phyloP scores from a whole-genome alignment of 1,140 invertebrate genomes.

The Conopomorpha cramerella region DNA sequence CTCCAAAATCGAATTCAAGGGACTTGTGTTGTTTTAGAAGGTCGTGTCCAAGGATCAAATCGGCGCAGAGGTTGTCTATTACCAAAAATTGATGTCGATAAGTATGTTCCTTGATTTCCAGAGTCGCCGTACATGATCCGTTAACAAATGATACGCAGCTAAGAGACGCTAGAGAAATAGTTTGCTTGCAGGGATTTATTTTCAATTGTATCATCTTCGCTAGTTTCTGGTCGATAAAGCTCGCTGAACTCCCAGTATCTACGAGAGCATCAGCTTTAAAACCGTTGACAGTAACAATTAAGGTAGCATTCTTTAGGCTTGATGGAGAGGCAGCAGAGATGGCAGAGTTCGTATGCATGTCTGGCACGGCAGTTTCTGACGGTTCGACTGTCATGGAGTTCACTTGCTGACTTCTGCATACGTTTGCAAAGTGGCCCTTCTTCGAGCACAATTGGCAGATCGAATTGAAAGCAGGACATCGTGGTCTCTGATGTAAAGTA shows the following conservation, averaged over 20 bases:
- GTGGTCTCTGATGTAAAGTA: background rate
- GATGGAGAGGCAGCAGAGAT: slow-evolving; percentile 6
- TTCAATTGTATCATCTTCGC: slow-evolving; percentile 4
- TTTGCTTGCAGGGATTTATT: slow-evolving; percentile 6
- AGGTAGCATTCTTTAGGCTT: slow-evolving; percentile 4
- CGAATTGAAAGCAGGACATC: background rate
- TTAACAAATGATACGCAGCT: slow-evolving; percentile 4
- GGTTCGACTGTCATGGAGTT: background rate
- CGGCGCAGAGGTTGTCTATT: slow-evolving; percentile 8
- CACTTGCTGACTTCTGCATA: background rate
- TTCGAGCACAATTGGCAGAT: background rate
- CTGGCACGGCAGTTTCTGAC: background rate
- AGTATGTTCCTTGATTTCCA: slow-evolving; percentile 1
- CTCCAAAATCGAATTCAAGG: background rate
- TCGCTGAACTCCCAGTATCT: slow-evolving; percentile 9
- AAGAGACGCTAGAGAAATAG: slow-evolving; percentile 5
- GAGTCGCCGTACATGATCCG: background rate
- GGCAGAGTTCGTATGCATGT: background rate
- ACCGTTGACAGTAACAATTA: slow-evolving; percentile 1
- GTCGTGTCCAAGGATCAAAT: slow-evolving; percentile 5
- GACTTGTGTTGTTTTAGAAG: background rate
- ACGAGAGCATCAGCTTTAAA: slow-evolving; percentile 4
- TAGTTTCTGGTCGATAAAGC: slow-evolving; percentile 7
- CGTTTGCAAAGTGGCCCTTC: background rate
- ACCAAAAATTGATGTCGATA: slow-evolving; percentile 5